Evolutionary conservation across 2,113 vertebrate species (phyloP), one percentile per base, ranked within the genome.

Genomic region (Pogonocichla stellata): DNA sequence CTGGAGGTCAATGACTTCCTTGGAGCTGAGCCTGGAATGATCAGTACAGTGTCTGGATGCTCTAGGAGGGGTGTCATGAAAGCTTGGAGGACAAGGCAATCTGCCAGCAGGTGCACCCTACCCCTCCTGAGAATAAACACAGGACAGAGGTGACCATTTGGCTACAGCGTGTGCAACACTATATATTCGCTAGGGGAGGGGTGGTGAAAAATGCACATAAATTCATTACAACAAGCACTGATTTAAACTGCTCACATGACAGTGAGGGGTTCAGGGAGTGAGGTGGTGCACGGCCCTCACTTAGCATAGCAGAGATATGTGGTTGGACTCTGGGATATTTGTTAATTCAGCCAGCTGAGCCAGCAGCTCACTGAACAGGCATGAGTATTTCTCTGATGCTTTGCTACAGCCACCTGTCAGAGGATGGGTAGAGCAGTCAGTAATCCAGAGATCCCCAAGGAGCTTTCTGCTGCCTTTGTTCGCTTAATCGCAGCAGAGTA

Each of bases 381-480:
- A 29, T 28, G 60, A 71, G 19, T 12, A 58, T 57, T 88, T 92
- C 82, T 64, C 84, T 93, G 79, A 70, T 80, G 47, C 81, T 94
- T 95, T 90, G 56, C 79, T 96, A 95, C 93, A 96, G 90, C 93
- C 93, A 94, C 71, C 81, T 82, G 87, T 73, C 81, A 93, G 79
- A 73, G 60, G 67, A 56, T 53, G 85, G 90, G 79, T 90, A 94
- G 79, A 91, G 79, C 90, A 91, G 79, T 11, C 70, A 62, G 74
- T 23, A 86, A 66, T 40, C 51, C 72, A 8, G 42, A 77, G 56
- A 51, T 80, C 64, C 56, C 58, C 67, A 33, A 36, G 38, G 74
- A 88, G 38, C 57, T 86, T 77, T 82, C 71, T 69, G 77, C 86
- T 86, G 72, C 45, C 47, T 88, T 62, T 62, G 54, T 48, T 83